Conservation (phyloP, 2,797 vertebrate genomes). For the Percopsis omiscomaycus region DNA sequence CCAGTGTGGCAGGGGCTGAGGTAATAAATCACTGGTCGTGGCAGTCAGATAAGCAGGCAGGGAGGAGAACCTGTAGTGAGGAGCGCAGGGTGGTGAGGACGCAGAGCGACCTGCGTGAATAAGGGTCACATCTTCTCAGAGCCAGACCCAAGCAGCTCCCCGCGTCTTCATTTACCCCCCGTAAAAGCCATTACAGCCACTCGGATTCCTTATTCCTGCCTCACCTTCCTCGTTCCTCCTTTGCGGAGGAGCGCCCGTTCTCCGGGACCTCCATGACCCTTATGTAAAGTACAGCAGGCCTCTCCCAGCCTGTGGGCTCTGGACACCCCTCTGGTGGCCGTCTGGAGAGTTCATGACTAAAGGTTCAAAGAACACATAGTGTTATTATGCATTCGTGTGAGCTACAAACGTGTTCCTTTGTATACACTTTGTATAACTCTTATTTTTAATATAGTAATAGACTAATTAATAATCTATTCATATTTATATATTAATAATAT, state of each 20-base stretch:
- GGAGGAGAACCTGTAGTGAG: constrained; percentile 75
- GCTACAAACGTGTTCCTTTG: constrained; percentile 3
- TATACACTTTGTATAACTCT: too few relatives aligned
- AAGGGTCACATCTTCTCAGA: constrained; percentile 66
- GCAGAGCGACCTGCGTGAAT: constrained; percentile 65
- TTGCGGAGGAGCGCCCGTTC: constrained; percentile 43
- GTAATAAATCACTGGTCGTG: constrained; percentile 75
- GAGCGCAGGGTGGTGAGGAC: constrained; percentile 60
- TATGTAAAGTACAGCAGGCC: constrained; percentile 18
- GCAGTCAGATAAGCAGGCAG: constrained; percentile 74
- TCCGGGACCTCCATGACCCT: constrained; percentile 56
- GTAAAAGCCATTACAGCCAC: constrained; percentile 71
- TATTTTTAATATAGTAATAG: too few relatives aligned
- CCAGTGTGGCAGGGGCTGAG: constrained; percentile 58
- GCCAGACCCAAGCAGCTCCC: constrained; percentile 64
- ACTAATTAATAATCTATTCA: too few relatives aligned
- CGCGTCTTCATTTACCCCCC: constrained; percentile 66
- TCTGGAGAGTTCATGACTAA: constrained; percentile 29
- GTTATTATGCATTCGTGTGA: neutral
- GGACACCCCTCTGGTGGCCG: constrained; percentile 56
- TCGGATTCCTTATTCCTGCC: constrained; percentile 46
- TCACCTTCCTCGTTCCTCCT: constrained; percentile 36
- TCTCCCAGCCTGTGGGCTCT: neutral
- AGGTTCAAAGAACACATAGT: neutral
- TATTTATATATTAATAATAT: too few relatives aligned